These are phyloP conservation scores for Apomyelois bistriatella DNA, from an alignment of 2,888 invertebrate genomes.

Conservation along the genomic window DNA sequence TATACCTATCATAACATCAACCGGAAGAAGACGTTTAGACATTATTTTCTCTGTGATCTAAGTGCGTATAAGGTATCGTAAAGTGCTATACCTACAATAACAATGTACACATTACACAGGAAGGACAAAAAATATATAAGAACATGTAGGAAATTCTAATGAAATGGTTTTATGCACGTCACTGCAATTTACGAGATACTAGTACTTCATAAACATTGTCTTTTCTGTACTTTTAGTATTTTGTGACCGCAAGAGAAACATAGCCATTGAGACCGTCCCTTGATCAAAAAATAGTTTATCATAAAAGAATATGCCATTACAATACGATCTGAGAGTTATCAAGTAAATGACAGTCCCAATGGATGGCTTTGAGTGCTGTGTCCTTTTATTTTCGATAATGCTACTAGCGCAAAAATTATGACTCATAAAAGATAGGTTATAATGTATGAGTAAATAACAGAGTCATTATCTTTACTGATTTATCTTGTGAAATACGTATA, in stretches of 20 bases:
- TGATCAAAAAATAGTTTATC: constrained; percentile 32
- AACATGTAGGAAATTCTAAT: too few relatives aligned
- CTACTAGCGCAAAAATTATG: background rate
- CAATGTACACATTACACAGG: too few relatives aligned
- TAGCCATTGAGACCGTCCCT: constrained; percentile 38
- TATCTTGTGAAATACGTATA: background rate
- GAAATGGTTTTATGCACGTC: too few relatives aligned
- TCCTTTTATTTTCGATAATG: constrained; percentile 20
- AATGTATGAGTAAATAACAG: background rate
- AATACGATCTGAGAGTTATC: constrained; percentile 14
- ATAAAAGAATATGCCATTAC: constrained; percentile 38
- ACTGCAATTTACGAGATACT: too few relatives aligned
- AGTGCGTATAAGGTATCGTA: too few relatives aligned
- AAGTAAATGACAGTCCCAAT: constrained; percentile 23
- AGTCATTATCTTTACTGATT: background rate
- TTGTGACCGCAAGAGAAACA: constrained; percentile 36
- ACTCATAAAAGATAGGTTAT: background rate
- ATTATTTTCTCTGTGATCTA: too few relatives aligned
- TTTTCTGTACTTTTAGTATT: background rate
- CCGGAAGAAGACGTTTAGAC: too few relatives aligned
- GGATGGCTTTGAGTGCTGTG: constrained; percentile 28
- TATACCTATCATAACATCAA: too few relatives aligned
- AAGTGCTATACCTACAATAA: too few relatives aligned
- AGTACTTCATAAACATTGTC: too few relatives aligned
- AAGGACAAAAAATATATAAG: too few relatives aligned